phyloP scores from a whole-genome alignment of 2,888 invertebrate species.

The Drosophila pseudotakahashii region DNA sequence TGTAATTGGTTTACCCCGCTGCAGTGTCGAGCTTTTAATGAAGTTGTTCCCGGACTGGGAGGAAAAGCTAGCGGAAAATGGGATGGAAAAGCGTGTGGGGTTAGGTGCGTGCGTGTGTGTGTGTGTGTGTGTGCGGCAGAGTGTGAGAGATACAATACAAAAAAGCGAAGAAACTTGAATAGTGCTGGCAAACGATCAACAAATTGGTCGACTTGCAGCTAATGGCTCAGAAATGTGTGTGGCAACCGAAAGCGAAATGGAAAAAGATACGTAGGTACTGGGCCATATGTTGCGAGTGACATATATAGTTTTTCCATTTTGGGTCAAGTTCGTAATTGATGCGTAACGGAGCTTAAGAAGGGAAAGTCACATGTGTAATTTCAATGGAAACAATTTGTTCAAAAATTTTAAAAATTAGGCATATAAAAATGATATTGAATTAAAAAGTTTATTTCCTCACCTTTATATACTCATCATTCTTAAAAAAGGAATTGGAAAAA shows the following conservation, averaged over 20 bases:
- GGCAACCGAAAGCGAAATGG: not conserved
- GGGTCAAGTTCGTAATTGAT: constrained; percentile 25
- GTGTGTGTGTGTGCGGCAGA: too few relatives aligned
- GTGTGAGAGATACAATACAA: not conserved
- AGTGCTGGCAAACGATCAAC: constrained; percentile 45
- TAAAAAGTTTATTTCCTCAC: not conserved
- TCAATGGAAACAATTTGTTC: not conserved
- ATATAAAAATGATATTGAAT: not conserved
- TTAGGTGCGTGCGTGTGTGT: not conserved
- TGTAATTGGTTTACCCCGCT: constrained; percentile 71
- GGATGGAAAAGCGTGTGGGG: not conserved
- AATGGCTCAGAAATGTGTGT: constrained; percentile 32
- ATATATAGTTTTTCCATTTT: not conserved
- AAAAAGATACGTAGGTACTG: not conserved
- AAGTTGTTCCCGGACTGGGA: constrained; percentile 49
- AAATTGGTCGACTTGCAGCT: constrained; percentile 53
- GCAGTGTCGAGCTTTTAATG: constrained; percentile 63
- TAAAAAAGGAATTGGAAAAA: too few relatives aligned
- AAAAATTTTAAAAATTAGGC: too few relatives aligned
- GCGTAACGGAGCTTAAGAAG: not conserved
- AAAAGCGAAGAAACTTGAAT: not conserved
- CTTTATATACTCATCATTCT: too few relatives aligned
- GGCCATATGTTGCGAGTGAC: not conserved
- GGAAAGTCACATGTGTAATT: not conserved
- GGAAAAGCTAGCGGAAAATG: constrained; percentile 2